These are phyloP conservation scores for Tinea pellionella DNA, from an alignment of 2,888 invertebrate genomes.

Conservation along the genomic window DNA sequence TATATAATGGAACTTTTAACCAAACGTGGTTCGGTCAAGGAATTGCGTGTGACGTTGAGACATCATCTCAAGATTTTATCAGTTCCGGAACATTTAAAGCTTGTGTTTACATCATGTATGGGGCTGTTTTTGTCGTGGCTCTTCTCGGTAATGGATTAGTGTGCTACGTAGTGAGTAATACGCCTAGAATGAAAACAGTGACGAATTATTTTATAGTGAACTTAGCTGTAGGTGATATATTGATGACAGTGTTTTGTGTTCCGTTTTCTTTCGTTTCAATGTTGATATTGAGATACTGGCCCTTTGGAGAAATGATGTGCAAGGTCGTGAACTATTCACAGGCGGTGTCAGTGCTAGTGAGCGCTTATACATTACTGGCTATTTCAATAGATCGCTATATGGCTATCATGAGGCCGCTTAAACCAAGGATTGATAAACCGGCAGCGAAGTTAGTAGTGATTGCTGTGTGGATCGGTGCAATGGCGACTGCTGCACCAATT, in stretches of 20 bases:
- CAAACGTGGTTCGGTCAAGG: not conserved
- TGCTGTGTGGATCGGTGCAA: constrained; percentile 75
- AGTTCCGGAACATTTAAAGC: constrained; percentile 69
- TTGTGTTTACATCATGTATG: constrained; percentile 77
- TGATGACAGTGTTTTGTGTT: constrained; percentile 91
- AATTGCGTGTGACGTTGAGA: constrained; percentile 8
- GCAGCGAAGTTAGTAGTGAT: constrained; percentile 70
- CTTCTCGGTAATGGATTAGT: constrained; percentile 82
- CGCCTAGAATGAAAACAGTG: constrained; percentile 91
- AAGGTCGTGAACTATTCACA: constrained; percentile 86
- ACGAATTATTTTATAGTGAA: constrained; percentile 94
- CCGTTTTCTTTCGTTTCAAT: constrained; percentile 90
- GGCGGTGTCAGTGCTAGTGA: constrained; percentile 83
- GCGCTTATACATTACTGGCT: constrained; percentile 87
- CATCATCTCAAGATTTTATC: constrained; percentile 37
- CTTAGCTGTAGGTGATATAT: constrained; percentile 88
- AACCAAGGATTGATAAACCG: constrained; percentile 76
- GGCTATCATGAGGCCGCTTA: constrained; percentile 84
- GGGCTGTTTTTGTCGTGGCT: constrained; percentile 77
- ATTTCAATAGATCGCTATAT: constrained; percentile 86
- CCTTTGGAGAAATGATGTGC: constrained; percentile 86
- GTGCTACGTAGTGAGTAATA: constrained; percentile 86
- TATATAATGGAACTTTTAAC: not conserved
- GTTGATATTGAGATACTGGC: constrained; percentile 86
- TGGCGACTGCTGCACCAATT: constrained; percentile 79